Base-by-base conservation (phyloP, 1,140 invertebrate genomes). In the Rhynchophorus ferrugineus region DNA sequence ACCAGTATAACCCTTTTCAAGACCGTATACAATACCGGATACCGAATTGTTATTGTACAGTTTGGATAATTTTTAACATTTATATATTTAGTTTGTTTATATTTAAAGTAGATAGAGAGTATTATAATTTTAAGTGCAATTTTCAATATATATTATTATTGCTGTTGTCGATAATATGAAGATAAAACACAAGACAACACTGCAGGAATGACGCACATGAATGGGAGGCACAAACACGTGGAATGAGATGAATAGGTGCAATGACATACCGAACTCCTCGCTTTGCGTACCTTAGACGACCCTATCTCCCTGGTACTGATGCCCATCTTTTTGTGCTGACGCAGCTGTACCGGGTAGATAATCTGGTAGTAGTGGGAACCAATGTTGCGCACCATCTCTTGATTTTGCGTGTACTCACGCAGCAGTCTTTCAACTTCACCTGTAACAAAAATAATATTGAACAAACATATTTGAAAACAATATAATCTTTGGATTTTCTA, bases 301-400 rank as follows among this genome's bases (percentile, higher is more conserved):
- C 84, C 84, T 68, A 87, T 82, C 77, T 91, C 88, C 69, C 87
- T 79, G 50, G 88, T 91, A 58, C 87, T 92, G 68, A 94, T 93
- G 65, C 90, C 90, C 85, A 93, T 89, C 76, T 93, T 93, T 75
- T 92, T 88, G 78, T 93, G 89, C 73, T 92, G 87, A 51, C 90
- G 83, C 67, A 93, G 76, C 77, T 94, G 91, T 60, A 92, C 88
- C 49, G 91, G 91, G 76, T 93, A 94, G 62, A 93, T 92, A 71
- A 95, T 92, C 74, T 94, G 89, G 76, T 92, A 94, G 70, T 84
- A 91, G 71, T 91, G 84, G 39, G 82, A 80, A 56, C 87, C 89
- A 71, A 94, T 91, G 73, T 88, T 91, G 56, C 82, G 79, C 60
- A 94, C 87, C 76, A 95, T 75, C 71, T 92, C 85, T 72, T 91